Base-by-base conservation (phyloP, 2,113 vertebrate genomes). In the Terrapene triunguis region DNA sequence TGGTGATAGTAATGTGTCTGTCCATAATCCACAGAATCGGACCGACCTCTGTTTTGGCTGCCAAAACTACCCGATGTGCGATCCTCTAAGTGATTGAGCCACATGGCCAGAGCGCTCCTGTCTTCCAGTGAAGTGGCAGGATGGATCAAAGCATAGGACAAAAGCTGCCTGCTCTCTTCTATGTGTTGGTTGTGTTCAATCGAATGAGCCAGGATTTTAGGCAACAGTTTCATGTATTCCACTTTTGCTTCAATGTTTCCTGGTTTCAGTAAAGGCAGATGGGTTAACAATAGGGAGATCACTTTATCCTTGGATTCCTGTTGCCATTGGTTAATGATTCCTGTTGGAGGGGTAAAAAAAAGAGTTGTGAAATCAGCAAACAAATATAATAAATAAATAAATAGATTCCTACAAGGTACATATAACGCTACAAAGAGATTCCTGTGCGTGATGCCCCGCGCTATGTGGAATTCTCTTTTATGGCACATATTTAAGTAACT, bases 1-100 rank as follows among this genome's bases (percentile, higher is more conserved):
- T 99, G 99, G 98, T 99, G 99, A 97, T 99, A 99, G 92, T 99
- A 99, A 95, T 99, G 99, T 12, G 98, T 97, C 96, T 99, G 99
- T 42, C 98, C 98, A 13, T 99, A 99, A 97, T 99, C 99, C 98
- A 99, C 93, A 9, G 99, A 99, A 97, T 99, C 99, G 2, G 98
- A 98, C 21, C 98, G 98, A 57, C 98, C 98, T 11, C 99, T 97
- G 97, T 17, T 95, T 96, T 98, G 98, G 93, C 98, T 74, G 1
- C 97, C 93, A 5, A 98, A 99, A 87, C 97, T 94, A 0, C 99
- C 98, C 0, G 99, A 99, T 0, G 99, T 99, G 74, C 99, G 99
- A 97, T 99, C 99, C 98, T 99, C 99, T 97, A 99, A 98, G 98
- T 99, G 99, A 97, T 99, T 99, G 87, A 99, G 99, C 99, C 99